Conservation (phyloP, 2,888 invertebrate species). For the Norana najaformis region DNA sequence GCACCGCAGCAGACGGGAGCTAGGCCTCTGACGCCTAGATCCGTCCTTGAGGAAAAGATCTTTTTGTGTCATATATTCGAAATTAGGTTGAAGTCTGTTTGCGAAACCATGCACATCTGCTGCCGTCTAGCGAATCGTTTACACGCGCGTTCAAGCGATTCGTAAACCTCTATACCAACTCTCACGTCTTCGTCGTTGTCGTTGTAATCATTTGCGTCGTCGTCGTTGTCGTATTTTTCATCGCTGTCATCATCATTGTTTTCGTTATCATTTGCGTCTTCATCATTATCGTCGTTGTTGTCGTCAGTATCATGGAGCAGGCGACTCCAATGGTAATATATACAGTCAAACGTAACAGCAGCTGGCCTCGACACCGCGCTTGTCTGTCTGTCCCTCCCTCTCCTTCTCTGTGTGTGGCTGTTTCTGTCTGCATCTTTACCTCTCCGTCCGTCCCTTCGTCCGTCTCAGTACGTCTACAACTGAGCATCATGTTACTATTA, state of each 20-base stretch:
- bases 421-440: not conserved
- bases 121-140: not conserved
- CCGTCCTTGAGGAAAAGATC: no score
- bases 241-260: not conserved
- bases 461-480: not conserved
- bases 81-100: not conserved
- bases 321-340: not conserved
- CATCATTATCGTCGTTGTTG: not conserved
- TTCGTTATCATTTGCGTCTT: not conserved
- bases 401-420: not conserved
- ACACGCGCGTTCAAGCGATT: not conserved
- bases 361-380: not conserved
- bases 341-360: not conserved
- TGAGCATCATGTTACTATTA: not conserved
- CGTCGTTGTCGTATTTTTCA: not conserved
- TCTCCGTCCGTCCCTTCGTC: not conserved
- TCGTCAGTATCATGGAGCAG: no score
- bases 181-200: not conserved
- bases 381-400: not conserved
- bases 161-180: not conserved
- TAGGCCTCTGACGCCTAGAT: no score
- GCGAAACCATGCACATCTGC: not conserved
- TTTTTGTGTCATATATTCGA: not conserved
- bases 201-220: not conserved
- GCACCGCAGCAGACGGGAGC: no score